These are phyloP conservation scores for Rhabditoides inermis DNA, from an alignment of 2,888 invertebrate species.

Conservation along the genomic window DNA sequence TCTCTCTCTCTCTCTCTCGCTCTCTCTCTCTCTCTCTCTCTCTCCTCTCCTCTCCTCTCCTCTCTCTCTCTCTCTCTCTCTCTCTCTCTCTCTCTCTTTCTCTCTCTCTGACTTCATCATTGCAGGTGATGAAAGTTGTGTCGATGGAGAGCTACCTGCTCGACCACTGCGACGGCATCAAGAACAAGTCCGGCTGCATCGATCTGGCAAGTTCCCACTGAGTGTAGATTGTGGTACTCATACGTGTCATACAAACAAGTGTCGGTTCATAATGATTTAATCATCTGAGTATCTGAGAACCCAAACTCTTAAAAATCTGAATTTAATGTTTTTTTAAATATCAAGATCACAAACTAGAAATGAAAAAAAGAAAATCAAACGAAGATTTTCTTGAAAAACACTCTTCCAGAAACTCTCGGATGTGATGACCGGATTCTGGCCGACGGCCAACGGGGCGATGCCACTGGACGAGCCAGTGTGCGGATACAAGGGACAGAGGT, in stretches of 20 bases:
- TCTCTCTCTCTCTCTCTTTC: not conserved
- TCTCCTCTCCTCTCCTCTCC: too few species aligned
- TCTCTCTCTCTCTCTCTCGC: too few species aligned
- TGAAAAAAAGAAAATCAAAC: too few species aligned
- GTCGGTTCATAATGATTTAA: too few species aligned
- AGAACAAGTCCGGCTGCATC: constrained; percentile 42
- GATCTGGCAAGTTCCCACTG: constrained; percentile 30
- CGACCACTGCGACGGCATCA: constrained; percentile 42
- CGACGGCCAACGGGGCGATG: constrained; percentile 37
- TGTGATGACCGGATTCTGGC: constrained; percentile 48
- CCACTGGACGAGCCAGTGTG: constrained; percentile 47
- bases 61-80: too few species aligned
- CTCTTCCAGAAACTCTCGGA: constrained; percentile 37
- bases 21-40: too few species aligned
- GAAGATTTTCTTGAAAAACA: not conserved
- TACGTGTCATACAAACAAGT: too few species aligned
- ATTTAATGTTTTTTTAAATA: not conserved
- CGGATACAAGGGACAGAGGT: constrained; percentile 37
- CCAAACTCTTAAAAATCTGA: too few species aligned
- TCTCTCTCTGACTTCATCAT: too few species aligned
- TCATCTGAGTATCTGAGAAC: too few species aligned
- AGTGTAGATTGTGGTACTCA: too few species aligned
- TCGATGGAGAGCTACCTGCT: constrained; percentile 42
- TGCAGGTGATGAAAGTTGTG: constrained; percentile 48
- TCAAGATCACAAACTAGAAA: too few species aligned